These are phyloP conservation scores for Tinamus major DNA, from an alignment of 2,797 vertebrate genomes.

Conservation along the genomic window DNA sequence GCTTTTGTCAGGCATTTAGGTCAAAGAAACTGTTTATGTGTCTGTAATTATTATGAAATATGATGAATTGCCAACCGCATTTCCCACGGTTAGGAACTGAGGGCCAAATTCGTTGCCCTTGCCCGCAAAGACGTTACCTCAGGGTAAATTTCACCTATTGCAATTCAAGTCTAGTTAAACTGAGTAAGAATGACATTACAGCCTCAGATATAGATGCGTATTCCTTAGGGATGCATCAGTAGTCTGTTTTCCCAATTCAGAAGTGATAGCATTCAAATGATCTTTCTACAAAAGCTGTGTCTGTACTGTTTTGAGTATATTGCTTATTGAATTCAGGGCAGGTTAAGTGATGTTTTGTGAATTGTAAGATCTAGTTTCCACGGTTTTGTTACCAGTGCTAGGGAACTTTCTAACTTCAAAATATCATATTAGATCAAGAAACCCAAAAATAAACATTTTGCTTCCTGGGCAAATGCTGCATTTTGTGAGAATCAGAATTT, in stretches of 20 bases:
- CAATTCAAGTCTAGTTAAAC: background rate
- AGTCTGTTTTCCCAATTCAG: conserved; percentile 40
- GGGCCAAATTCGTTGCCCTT: background rate
- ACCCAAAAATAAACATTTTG: background rate
- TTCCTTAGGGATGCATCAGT: conserved; percentile 42
- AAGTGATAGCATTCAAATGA: conserved; percentile 42
- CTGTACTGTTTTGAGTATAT: conserved; percentile 32
- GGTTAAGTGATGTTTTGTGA: background rate
- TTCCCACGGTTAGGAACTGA: background rate
- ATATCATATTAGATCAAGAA: background rate
- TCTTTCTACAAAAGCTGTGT: conserved; percentile 34
- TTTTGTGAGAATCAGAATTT: background rate
- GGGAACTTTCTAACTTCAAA: background rate
- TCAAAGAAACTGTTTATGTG: conserved; percentile 35
- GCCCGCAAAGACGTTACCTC: background rate
- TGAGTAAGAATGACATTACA: background rate
- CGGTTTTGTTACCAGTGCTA: background rate
- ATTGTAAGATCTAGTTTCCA: background rate
- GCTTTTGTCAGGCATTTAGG: conserved; percentile 11
- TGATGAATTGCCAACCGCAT: background rate
- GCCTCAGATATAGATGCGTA: conserved; percentile 46
- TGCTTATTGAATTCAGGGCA: conserved; percentile 26
- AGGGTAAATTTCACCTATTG: background rate
- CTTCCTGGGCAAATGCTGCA: background rate
- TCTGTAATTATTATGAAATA: conserved; percentile 31